These are phyloP conservation scores for Cynodonichthys magdalenae DNA, from an alignment of 2,797 vertebrate genomes.

Conservation along the genomic window DNA sequence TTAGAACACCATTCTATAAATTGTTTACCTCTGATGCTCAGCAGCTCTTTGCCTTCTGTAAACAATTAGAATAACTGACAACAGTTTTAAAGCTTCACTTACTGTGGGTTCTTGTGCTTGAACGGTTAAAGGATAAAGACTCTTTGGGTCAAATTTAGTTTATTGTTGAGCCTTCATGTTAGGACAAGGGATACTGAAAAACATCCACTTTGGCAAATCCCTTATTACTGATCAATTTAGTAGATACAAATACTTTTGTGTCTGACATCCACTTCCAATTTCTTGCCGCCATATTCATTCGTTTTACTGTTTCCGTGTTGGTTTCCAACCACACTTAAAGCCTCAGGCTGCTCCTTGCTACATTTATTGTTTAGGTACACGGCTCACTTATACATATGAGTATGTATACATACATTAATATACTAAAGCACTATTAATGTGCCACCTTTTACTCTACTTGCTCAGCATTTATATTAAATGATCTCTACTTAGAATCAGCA, in stretches of 20 bases:
- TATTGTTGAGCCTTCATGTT: conserved; percentile 28
- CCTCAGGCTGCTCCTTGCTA: conserved; percentile 74
- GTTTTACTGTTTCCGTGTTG: conserved; percentile 17
- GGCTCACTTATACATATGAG: conserved; percentile 83
- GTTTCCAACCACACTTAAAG: conserved; percentile 66
- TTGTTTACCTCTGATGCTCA: conserved; percentile 85
- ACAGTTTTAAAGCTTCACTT: conserved; percentile 84
- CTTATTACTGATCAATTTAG: conserved; percentile 32
- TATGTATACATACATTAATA: conserved; percentile 84
- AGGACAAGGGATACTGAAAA: conserved; percentile 39
- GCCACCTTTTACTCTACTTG: conserved; percentile 84
- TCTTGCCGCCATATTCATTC: conserved; percentile 40
- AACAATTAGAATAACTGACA: conserved; percentile 89
- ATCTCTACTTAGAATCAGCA: conserved; percentile 86
- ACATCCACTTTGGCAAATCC: conserved; percentile 47
- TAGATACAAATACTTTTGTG: conserved; percentile 45
- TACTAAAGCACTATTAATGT: conserved; percentile 83
- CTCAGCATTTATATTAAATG: conserved; percentile 95
- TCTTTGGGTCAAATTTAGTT: conserved; percentile 30
- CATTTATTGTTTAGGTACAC: conserved; percentile 81
- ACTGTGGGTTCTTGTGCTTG: conserved; percentile 65
- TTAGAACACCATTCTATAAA: conserved; percentile 62
- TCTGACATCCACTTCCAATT: conserved; percentile 37
- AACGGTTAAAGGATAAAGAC: conserved; percentile 68
- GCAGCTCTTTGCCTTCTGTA: conserved; percentile 87